These are phyloP conservation scores for Onychomys leucogaster DNA, from an alignment of 2,797 vertebrate species.

Conservation along the genomic window DNA sequence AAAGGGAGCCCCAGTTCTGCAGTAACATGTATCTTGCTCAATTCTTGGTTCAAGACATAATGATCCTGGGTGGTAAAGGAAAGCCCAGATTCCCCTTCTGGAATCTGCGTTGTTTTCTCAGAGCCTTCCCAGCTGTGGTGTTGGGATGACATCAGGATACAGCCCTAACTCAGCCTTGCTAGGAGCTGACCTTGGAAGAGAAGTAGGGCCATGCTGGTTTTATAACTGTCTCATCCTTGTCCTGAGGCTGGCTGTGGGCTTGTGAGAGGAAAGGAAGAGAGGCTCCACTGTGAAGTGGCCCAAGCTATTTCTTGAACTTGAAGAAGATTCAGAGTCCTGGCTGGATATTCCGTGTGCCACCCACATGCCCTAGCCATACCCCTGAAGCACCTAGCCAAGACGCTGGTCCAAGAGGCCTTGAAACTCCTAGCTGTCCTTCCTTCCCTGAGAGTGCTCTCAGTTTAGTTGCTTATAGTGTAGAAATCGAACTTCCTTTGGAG, in stretches of 20 bases:
- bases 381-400: neutral
- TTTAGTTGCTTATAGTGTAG: constrained; percentile 90
- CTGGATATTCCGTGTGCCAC: neutral
- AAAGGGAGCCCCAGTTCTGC: neutral
- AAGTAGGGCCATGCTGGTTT: rapidly evolving
- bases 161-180: neutral
- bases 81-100: neutral
- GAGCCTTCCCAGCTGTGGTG: neutral
- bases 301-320: neutral
- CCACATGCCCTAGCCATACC: neutral
- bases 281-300: neutral
- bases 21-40: neutral
- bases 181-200: neutral
- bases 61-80: neutral
- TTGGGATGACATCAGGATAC: neutral
- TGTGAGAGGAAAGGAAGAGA: neutral
- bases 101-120: neutral
- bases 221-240: neutral
- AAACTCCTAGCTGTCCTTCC: constrained; percentile 87
- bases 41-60: neutral
- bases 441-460: constrained; percentile 90
- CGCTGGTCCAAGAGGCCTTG: constrained; percentile 86
- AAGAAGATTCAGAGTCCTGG: neutral
- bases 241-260: neutral
- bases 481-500: constrained; percentile 88